Conservation (phyloP, 2,113 vertebrate species). For the Bufo bufo region DNA sequence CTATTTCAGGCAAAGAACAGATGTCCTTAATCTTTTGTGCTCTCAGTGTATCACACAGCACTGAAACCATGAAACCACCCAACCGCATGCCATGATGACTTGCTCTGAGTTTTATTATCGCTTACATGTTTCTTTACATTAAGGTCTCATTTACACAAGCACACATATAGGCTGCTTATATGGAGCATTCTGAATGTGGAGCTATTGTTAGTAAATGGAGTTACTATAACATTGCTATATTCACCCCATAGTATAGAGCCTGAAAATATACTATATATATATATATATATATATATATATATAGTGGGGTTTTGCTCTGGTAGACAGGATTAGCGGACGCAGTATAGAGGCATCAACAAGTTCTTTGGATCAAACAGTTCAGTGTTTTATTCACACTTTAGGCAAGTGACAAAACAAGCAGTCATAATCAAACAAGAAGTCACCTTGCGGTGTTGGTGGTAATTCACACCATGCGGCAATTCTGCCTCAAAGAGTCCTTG, state of each 20-base stretch:
- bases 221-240: background rate
- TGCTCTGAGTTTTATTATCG: background rate
- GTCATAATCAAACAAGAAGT: no score
- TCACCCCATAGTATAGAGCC: background rate
- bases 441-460: no score
- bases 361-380: no score
- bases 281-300: no score
- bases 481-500: no score
- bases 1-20: slow-evolving; percentile 7
- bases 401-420: no score
- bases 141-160: background rate
- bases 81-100: background rate
- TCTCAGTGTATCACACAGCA: background rate
- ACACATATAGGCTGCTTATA: background rate
- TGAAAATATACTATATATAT: no score
- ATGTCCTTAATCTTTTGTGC: slow-evolving; percentile 6
- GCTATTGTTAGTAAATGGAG: background rate
- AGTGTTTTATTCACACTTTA: no score
- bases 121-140: background rate
- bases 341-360: no score
- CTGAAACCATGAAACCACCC: background rate
- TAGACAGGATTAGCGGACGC: no score
- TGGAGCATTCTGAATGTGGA: background rate
- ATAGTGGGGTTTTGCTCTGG: no score
- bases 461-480: no score